A percentile compares a stretch with the other conserved stretches of the same genome.
These are phyloP conservation scores for Minunthozetes semirufus DNA, from an alignment of 2,888 invertebrate genomes.

Conservation along the genomic window DNA sequence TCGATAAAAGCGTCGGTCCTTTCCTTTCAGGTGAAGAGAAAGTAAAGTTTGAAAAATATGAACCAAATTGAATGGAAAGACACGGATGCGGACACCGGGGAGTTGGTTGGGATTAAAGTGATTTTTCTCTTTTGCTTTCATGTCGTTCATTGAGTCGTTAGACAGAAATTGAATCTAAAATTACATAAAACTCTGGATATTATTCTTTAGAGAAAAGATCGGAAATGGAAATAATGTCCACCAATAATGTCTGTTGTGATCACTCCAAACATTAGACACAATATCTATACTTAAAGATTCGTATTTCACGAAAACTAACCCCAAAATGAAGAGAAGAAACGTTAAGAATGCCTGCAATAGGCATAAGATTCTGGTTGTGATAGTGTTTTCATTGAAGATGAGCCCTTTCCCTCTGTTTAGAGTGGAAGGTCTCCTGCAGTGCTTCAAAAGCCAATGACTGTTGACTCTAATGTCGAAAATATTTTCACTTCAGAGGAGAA, in stretches of 20 bases:
- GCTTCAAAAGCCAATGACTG: background rate
- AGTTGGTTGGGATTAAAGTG: background rate
- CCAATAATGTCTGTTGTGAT: background rate
- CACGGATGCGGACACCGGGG: background rate
- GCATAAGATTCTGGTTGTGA: too few relatives aligned
- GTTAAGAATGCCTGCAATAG: background rate
- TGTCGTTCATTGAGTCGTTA: background rate
- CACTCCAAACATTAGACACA: background rate
- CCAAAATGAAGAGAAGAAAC: background rate
- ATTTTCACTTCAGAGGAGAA: background rate
- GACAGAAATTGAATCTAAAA: background rate
- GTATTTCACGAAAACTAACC: constrained; percentile 1
- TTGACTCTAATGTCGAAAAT: background rate
- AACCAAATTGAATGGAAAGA: background rate
- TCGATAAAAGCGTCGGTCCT: too few relatives aligned
- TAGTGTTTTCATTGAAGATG: background rate
- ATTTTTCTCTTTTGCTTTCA: background rate
- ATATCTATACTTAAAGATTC: background rate
- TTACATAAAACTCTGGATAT: background rate
- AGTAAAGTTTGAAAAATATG: background rate
- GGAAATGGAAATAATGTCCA: background rate
- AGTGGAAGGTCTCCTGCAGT: background rate
- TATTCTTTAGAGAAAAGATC: background rate
- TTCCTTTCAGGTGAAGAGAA: background rate
- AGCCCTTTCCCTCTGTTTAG: background rate